Conservation (phyloP, 64 coral and sea anemone species). For the Actinia tenebrosa region DNA sequence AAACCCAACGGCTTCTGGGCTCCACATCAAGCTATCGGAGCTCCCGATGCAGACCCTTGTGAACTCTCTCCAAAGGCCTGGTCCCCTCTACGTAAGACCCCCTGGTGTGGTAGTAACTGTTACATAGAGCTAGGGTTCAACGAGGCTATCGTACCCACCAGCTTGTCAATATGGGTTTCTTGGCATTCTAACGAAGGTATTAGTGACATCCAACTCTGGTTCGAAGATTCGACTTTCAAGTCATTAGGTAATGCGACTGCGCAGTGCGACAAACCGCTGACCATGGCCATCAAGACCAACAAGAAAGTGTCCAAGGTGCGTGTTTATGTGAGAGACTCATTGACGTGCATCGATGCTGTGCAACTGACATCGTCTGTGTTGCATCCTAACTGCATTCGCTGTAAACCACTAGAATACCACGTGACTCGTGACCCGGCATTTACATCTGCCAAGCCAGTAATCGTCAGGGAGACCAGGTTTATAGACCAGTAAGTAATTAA, state of each 20-base stretch:
- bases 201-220: constrained; percentile 65
- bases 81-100: constrained; percentile 12
- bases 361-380: constrained; percentile 82
- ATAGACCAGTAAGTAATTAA: constrained; percentile 67
- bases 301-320: constrained; percentile 76
- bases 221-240: constrained; percentile 41
- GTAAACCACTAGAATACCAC: constrained; percentile 58
- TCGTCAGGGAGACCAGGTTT: constrained; percentile 50
- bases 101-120: constrained; percentile 9
- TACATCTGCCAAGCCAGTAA: constrained; percentile 2
- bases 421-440: constrained; percentile 79
- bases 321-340: constrained; percentile 41
- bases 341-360: constrained; percentile 77
- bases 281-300: constrained; percentile 56
- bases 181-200: constrained; percentile 57
- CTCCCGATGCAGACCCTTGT: constrained; percentile 69
- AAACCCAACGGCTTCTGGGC: constrained; percentile 57
- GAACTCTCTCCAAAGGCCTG: constrained; percentile 35
- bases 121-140: constrained; percentile 90
- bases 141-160: constrained; percentile 69
- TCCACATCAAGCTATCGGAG: constrained; percentile 80
- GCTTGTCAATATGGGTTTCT: constrained; percentile 69
- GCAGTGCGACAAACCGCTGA: constrained; percentile 85
- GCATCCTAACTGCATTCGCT: constrained; percentile 89
- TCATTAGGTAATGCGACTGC: constrained; percentile 82